phyloP scores from a whole-genome alignment of 2,797 vertebrate species.

The Coilia nasus region DNA sequence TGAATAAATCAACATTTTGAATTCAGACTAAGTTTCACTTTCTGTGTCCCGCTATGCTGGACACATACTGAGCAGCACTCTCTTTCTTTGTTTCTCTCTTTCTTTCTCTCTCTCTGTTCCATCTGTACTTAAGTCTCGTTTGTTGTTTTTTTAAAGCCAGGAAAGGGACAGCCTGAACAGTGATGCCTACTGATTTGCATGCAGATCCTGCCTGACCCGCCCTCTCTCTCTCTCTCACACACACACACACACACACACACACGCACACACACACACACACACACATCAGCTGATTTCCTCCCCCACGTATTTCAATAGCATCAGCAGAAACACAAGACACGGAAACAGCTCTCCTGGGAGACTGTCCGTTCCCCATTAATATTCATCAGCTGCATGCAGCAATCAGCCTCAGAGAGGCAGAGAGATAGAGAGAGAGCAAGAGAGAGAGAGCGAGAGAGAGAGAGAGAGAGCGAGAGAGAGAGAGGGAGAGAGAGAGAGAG shows the following conservation, averaged over 20 bases:
- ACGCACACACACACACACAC: conserved; percentile 9
- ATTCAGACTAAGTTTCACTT: background rate
- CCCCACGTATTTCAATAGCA: conserved; percentile 64
- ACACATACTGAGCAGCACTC: background rate
- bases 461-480: background rate
- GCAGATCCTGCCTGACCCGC: conserved; percentile 53
- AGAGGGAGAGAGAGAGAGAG: background rate
- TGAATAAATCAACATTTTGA: too few relatives aligned
- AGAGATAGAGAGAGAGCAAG: conserved; percentile 44
- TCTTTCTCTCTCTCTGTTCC: background rate
- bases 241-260: background rate
- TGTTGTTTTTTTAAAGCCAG: conserved; percentile 42
- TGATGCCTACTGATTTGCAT: conserved; percentile 67
- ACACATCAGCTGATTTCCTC: conserved; percentile 66
- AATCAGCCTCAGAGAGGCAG: conserved; percentile 54
- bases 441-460: conserved; percentile 9
- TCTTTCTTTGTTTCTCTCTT: conserved; percentile 1
- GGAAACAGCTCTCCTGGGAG: conserved; percentile 60
- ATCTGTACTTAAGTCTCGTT: background rate
- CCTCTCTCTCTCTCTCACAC: background rate
- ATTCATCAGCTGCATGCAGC: conserved; percentile 64
- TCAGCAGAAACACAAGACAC: conserved; percentile 74
- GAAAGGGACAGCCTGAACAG: conserved; percentile 61
- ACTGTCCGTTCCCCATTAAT: conserved; percentile 56
- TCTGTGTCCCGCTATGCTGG: background rate